Percentiles rank a stretch among this genome's conserved stretches.
These are phyloP conservation scores for Melipona bicolor DNA, from an alignment of 2,888 invertebrate species.

Conservation along the genomic window DNA sequence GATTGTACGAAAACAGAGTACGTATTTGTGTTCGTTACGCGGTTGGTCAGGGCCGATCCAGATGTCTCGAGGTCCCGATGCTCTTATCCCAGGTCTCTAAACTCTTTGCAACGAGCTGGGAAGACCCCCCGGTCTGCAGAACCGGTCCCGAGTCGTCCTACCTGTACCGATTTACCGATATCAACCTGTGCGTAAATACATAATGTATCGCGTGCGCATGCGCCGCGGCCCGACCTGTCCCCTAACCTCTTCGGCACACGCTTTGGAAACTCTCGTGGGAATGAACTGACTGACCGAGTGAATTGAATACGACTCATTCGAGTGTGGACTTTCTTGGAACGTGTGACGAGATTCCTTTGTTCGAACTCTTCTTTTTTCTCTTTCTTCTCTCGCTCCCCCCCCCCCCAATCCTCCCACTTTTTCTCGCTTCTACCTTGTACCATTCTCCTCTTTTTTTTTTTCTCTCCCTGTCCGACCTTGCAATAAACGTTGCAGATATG, in stretches of 20 bases:
- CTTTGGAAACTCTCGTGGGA: conserved; percentile 47
- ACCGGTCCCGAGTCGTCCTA: conserved; percentile 59
- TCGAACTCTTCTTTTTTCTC: not conserved
- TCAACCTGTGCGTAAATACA: conserved; percentile 59
- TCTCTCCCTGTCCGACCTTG: not conserved
- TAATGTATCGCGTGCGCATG: conserved; percentile 34
- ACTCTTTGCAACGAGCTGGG: conserved; percentile 27
- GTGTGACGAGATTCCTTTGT: conserved; percentile 20
- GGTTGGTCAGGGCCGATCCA: conserved; percentile 33
- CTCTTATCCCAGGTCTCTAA: conserved; percentile 61
- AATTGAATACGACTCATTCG: conserved; percentile 17
- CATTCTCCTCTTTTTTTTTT: not conserved
- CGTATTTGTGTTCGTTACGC: not conserved
- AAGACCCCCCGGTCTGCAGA: conserved; percentile 39
- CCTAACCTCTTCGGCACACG: conserved; percentile 39
- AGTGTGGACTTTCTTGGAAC: conserved; percentile 39
- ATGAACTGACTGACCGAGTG: conserved; percentile 33
- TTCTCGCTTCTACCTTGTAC: not conserved
- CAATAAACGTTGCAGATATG: not conserved
- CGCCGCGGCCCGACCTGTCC: conserved; percentile 11
- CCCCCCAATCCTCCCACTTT: too few relatives aligned
- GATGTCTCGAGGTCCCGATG: conserved; percentile 46
- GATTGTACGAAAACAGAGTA: not conserved
- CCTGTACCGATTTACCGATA: conserved; percentile 61
- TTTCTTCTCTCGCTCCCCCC: not conserved